Conservation (phyloP, 2,113 vertebrate genomes). For the Upupa epops region DNA sequence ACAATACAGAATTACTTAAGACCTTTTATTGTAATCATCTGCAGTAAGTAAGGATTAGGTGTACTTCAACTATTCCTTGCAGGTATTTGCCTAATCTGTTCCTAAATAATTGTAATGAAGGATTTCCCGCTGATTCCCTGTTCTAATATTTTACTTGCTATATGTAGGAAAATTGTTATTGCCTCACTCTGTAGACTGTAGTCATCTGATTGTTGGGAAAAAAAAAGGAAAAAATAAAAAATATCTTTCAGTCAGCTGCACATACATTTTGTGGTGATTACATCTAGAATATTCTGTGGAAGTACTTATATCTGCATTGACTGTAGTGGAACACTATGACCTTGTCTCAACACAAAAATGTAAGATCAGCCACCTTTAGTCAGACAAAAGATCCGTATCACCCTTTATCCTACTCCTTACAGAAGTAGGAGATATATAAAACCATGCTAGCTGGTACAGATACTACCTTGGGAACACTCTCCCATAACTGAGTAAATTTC, state of each 20-base stretch:
- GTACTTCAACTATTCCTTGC: not conserved
- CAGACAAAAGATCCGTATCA: not conserved
- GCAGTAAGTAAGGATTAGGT: not conserved
- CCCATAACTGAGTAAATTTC: not conserved
- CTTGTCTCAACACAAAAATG: not conserved
- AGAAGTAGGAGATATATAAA: not conserved
- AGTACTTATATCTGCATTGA: not conserved
- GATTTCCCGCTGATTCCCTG: not conserved
- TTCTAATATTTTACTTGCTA: not conserved
- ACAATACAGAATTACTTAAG: not conserved
- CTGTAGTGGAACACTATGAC: not conserved
- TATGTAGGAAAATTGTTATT: not conserved
- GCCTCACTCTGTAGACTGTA: not conserved
- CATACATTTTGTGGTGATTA: not conserved
- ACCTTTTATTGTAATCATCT: not conserved
- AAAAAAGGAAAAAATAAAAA: not conserved
- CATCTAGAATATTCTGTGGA: not conserved
- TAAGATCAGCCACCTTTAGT: not conserved
- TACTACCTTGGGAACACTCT: not conserved
- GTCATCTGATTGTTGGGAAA: not conserved
- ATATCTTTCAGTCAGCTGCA: not conserved
- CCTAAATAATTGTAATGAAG: not conserved
- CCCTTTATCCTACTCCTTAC: not conserved
- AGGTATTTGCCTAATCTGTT: not conserved
- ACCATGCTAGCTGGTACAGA: not conserved